Evolutionary conservation across 2,113 vertebrate species (phyloP).

Genomic region (Nansenia antarctica): DNA sequence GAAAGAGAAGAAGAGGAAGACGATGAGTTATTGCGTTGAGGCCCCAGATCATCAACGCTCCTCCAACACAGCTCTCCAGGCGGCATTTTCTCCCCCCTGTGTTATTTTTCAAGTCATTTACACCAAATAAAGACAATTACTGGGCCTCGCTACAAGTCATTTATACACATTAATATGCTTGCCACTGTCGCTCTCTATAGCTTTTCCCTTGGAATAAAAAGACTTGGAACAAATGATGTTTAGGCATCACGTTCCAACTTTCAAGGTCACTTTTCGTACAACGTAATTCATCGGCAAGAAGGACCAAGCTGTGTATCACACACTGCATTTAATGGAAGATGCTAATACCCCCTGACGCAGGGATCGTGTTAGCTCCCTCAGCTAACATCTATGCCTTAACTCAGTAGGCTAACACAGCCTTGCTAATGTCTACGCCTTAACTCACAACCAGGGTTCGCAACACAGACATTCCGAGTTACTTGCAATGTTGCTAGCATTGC

Average conservation of each 20-base stretch:
- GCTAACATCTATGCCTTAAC: no score
- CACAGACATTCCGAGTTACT: no score
- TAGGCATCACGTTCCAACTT: constrained; percentile 5
- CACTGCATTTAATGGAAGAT: background rate
- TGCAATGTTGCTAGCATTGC: no score
- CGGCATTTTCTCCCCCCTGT: constrained; percentile 18
- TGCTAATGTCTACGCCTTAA: no score
- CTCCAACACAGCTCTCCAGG: constrained; percentile 22
- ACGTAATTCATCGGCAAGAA: background rate
- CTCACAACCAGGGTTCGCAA: no score
- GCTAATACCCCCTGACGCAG: no score
- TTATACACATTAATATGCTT: constrained; percentile 48
- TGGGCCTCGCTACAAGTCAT: constrained; percentile 27
- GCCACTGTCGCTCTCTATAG: constrained; percentile 7
- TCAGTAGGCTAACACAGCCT: no score
- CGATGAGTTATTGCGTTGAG: constrained; percentile 48
- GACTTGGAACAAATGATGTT: background rate
- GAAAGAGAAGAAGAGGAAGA: constrained; percentile 43
- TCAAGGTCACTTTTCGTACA: constrained; percentile 25
- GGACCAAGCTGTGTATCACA: background rate
- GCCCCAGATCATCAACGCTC: background rate
- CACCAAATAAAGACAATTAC: constrained; percentile 55
- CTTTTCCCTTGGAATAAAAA: constrained; percentile 3
- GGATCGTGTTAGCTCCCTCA: no score
- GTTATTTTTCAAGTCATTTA: constrained; percentile 51